Evolutionary conservation across 2,797 vertebrate genomes (phyloP), one percentile per base, ranked within the genome.

Genomic region (Neoniphon sammara): DNA sequence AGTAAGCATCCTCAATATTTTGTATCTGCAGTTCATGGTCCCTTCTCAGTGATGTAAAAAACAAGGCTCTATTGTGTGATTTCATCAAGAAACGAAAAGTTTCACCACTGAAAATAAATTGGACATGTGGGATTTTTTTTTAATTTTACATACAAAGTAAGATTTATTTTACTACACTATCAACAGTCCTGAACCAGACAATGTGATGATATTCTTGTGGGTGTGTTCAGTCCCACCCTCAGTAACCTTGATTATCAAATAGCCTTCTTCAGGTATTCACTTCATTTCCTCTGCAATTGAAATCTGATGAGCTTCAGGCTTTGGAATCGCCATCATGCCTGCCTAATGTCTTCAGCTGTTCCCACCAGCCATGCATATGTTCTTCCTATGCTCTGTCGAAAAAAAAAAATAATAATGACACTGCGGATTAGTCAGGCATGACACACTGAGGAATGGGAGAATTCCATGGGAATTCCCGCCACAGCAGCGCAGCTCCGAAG

Each of bases 211-310:
- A 27, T 27, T 27, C 25, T 27, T 27, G 25, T 27, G 25, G 25
- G 25, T 27, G 25, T 27, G 25, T 27, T 27, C 25, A 27, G 25
- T 27, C 4, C 25, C 25, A 27, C 47, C 54, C 70, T 75, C 46
- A 69, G 7, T 75, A 75, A 81, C 67, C 47, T 65, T 65, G 49
- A 73, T 81, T 61, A 70, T 64, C 57, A 83, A 83, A 65, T 18
- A 69, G 54, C 50, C 34, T 6, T 73, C 42, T 58, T 79, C 50
- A 63, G 66, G 52, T 72, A 77, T 76, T 58, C 66, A 65, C 70
- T 84, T 82, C 36, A 82, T 80, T 83, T 87, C 80, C 67, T 73
- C 66, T 5, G 1, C 81, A 82, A 85, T 83, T 85, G 39, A 85
- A 87, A 86, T 79, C 47, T 68, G 76, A 83, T 82, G 70, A 85